Percentiles rank a stretch among this genome's conserved stretches.
Conservation (phyloP, 2,797 vertebrate genomes). For the Sebastes hopkinsi region DNA sequence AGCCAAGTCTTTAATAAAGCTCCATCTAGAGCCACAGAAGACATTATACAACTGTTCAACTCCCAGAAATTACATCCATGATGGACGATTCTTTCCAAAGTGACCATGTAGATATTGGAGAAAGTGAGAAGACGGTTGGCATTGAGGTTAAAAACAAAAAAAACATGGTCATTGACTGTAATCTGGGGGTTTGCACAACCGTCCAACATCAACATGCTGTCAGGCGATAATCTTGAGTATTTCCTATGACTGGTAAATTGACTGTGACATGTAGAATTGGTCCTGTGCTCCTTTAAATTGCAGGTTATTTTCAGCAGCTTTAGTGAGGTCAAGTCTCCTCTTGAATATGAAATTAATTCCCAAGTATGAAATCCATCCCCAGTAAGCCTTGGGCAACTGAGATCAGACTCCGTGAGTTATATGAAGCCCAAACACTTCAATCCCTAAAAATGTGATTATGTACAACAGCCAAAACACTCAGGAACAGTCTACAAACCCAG, state of each 20-base stretch:
- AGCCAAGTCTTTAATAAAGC: neutral
- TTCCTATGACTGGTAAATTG: neutral
- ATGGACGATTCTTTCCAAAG: neutral
- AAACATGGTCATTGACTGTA: neutral
- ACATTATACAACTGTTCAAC: too few species aligned
- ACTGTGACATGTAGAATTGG: constrained; percentile 14
- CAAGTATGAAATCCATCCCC: neutral
- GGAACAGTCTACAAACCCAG: constrained; percentile 8
- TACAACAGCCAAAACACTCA: constrained; percentile 28
- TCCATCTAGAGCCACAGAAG: neutral
- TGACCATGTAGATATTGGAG: neutral
- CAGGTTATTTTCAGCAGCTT: constrained; percentile 5
- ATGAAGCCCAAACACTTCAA: neutral
- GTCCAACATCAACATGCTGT: neutral
- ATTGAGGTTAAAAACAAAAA: neutral
- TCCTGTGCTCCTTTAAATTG: neutral
- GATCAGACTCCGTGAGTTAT: constrained; percentile 28
- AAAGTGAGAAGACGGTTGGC: neutral
- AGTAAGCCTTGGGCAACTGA: neutral
- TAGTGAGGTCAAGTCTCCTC: constrained; percentile 7
- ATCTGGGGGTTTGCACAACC: neutral
- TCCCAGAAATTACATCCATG: neutral
- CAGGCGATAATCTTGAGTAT: neutral
- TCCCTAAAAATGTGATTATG: constrained; percentile 23
- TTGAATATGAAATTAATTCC: constrained; percentile 18